phyloP scores from a whole-genome alignment of 2,113 vertebrate genomes.

The Hylia prasina region DNA sequence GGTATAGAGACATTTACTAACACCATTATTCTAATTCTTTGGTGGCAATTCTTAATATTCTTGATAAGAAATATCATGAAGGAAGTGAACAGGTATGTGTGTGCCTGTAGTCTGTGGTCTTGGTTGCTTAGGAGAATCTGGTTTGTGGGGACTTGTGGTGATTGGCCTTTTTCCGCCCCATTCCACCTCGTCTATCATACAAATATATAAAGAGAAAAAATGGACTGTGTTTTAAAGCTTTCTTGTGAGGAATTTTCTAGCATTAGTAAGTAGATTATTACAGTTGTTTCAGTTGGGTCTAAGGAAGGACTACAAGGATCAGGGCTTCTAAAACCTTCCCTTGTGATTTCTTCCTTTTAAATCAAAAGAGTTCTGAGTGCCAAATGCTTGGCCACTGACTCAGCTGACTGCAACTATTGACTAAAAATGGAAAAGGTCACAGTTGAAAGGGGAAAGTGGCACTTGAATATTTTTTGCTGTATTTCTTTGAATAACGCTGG shows the following conservation, averaged over 20 bases:
- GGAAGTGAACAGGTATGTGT: neutral
- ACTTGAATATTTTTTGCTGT: neutral
- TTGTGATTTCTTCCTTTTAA: neutral
- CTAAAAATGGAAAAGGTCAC: neutral
- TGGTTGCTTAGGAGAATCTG: neutral
- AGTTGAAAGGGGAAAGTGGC: neutral
- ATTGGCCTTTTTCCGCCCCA: accelerated
- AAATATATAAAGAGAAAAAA: neutral
- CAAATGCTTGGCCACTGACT: neutral
- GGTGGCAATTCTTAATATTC: neutral
- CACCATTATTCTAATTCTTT: neutral
- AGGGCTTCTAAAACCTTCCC: neutral
- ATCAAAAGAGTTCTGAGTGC: neutral
- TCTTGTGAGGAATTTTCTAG: neutral
- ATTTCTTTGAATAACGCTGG: neutral
- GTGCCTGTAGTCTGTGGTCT: neutral
- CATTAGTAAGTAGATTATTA: neutral
- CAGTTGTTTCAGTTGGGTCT: neutral
- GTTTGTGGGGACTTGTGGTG: neutral
- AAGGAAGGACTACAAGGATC: neutral
- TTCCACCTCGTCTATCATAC: neutral
- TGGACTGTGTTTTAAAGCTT: neutral
- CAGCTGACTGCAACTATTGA: neutral
- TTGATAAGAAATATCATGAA: neutral
- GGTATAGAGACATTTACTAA: neutral